Evolutionary conservation across 2,888 invertebrate genomes (phyloP), one percentile per base, ranked within the genome.

Genomic region (Syritta pipiens): DNA sequence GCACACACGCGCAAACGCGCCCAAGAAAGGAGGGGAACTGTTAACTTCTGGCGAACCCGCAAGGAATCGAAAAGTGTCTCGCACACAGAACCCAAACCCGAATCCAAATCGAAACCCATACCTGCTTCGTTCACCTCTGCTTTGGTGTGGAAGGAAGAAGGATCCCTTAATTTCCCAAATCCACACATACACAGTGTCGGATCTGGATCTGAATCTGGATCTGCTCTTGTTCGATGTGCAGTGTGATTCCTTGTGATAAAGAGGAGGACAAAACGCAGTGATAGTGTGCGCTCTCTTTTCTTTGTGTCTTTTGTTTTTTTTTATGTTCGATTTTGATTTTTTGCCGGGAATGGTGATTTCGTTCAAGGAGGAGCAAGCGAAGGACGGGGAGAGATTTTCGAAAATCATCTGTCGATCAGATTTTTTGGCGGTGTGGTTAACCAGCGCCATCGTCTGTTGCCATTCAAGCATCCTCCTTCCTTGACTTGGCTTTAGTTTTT

Each of bases 341-440:
- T 71, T 65, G 51, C 63, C 71, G 77, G 53, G 57, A 69, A 62
- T 55, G n/a, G 4, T 32, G 46, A 42, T 59, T 69, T 65, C 22
- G 26, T 22, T 14, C 44, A 19, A 49, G 24, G 19, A 37, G 48
- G 44, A 48, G 30, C 30, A 46, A 44, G 28, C 49, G 17, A 65
- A 59, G 51, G 65, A 74, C 32, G 62, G 42, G 22, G 44, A 22
- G 6, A 28, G 17, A 51, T 53, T 57, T 75, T 68, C 40, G 14
- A n/a, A 63, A 69, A 71, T 76, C 76, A 76, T 76, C 76, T 76
- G 76, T 71, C 77, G 51, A 77, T 76, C 69, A 55, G 71, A 71
- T 77, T 77, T 76, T n/a, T 77, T 77, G 77, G 77, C 77, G 77
- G 77, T 71, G 77, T 40, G 44, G 67, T 62, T 48, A 20, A 10